Evolutionary conservation across 2,888 invertebrate genomes (phyloP).

Genomic region (Oxytorus armatus): DNA sequence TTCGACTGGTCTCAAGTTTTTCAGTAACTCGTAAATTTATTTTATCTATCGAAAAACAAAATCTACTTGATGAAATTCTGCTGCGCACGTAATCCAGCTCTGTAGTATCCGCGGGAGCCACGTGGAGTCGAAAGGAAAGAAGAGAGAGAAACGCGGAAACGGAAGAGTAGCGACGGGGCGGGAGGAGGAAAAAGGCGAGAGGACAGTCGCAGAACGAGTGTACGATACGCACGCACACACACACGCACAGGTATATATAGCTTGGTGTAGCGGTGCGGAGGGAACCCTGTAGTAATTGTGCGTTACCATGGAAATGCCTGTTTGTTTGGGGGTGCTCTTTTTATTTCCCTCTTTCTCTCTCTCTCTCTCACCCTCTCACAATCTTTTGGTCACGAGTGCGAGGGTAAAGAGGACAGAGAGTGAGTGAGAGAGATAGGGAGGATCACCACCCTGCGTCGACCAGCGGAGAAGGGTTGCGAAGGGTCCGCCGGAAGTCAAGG

Average conservation of each 20-base stretch:
- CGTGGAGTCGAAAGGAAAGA: conserved; percentile 39
- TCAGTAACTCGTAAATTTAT: conserved; percentile 1
- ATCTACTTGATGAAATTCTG: conserved; percentile 19
- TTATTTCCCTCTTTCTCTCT: conserved; percentile 27
- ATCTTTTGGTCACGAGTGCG: conserved; percentile 50
- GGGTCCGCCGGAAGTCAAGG: conserved; percentile 80
- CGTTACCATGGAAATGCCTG: conserved; percentile 82
- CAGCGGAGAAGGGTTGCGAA: conserved; percentile 79
- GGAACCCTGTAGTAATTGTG: conserved; percentile 78
- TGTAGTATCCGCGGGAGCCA: conserved; percentile 28
- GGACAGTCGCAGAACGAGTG: conserved; percentile 41
- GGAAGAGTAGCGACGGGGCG: conserved; percentile 30
- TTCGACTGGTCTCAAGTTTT: not conserved
- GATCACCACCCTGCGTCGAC: conserved; percentile 73
- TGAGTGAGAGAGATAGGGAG: conserved; percentile 72
- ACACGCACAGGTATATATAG: conserved; percentile 14
- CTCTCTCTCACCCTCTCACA: conserved; percentile 44
- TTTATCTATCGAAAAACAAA: conserved; percentile 5
- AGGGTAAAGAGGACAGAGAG: conserved; percentile 62
- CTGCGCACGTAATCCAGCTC: conserved; percentile 4
- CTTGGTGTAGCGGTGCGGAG: conserved; percentile 25
- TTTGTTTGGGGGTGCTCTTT: conserved; percentile 78
- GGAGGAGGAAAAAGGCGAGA: conserved; percentile 51
- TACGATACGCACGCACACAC: conserved; percentile 15
- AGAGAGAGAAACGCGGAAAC: conserved; percentile 35